phyloP scores from a whole-genome alignment of 2,113 vertebrate species.

The Nyctibius bracteatus region DNA sequence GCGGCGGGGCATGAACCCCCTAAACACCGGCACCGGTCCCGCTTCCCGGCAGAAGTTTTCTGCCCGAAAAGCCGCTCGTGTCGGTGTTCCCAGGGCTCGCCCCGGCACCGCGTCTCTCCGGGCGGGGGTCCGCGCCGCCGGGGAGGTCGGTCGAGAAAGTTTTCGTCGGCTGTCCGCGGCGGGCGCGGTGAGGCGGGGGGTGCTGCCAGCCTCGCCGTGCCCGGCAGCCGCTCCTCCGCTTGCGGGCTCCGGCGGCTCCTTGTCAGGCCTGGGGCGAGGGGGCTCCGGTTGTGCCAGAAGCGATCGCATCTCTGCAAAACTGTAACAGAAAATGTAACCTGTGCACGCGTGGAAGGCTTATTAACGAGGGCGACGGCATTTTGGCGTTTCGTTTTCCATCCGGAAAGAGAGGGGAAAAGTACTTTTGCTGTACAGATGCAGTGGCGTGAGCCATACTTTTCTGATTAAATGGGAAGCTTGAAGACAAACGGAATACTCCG shows the following conservation, averaged over 20 bases:
- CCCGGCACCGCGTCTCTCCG: background rate
- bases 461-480: background rate
- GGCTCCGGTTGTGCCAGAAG: background rate
- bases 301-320: background rate
- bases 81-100: background rate
- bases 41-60: background rate
- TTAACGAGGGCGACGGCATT: fast-evolving
- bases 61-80: background rate
- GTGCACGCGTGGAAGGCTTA: background rate
- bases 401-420: background rate
- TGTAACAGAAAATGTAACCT: background rate
- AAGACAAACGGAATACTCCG: background rate
- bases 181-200: background rate
- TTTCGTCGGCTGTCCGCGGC: background rate
- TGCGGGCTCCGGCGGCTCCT: background rate
- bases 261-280: background rate
- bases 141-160: background rate
- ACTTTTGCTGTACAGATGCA: background rate
- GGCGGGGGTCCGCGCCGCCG: background rate
- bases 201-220: background rate
- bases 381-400: background rate
- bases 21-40: background rate
- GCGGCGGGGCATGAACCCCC: background rate
- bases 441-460: background rate
- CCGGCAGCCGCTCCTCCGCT: background rate